These are phyloP conservation scores for Lagenorhynchus albirostris DNA, from an alignment of 2,113 vertebrate species.

Conservation along the genomic window DNA sequence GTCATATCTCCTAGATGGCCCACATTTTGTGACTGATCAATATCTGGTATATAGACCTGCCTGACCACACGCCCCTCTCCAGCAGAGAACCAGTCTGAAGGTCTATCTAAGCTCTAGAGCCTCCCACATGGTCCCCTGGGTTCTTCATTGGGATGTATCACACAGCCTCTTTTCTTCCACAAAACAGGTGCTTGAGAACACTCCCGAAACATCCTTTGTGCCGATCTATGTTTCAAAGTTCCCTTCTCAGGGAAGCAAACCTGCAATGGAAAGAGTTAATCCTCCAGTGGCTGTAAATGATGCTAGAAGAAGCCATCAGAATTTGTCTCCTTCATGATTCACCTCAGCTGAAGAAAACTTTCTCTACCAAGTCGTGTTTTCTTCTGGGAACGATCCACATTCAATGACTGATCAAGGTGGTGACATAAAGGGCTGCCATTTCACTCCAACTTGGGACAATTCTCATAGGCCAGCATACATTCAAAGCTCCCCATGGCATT, in stretches of 20 bases:
- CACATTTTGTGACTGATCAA: not conserved
- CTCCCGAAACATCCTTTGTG: not conserved
- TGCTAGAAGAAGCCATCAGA: not conserved
- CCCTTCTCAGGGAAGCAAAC: not conserved
- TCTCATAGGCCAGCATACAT: not conserved
- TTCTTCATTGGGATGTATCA: not conserved
- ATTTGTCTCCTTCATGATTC: not conserved
- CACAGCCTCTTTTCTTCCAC: not conserved
- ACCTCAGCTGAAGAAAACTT: not conserved
- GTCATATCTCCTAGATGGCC: not conserved
- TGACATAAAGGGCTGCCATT: not conserved
- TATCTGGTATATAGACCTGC: not conserved
- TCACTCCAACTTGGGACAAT: not conserved
- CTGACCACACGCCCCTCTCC: fast-evolving
- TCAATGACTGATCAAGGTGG: not conserved
- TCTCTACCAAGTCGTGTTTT: not conserved
- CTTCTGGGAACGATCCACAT: not conserved
- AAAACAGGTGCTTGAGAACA: not conserved
- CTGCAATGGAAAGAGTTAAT: not conserved
- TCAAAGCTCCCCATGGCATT: too few species aligned
- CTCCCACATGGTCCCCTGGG: not conserved
- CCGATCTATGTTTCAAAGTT: not conserved
- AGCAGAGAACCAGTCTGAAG: not conserved
- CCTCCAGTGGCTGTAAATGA: not conserved
- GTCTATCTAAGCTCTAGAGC: not conserved